A percentile compares a stretch with the other conserved stretches of the same genome.
phyloP scores from a whole-genome alignment of 2,888 invertebrate species.

The Lysandra bellargus region DNA sequence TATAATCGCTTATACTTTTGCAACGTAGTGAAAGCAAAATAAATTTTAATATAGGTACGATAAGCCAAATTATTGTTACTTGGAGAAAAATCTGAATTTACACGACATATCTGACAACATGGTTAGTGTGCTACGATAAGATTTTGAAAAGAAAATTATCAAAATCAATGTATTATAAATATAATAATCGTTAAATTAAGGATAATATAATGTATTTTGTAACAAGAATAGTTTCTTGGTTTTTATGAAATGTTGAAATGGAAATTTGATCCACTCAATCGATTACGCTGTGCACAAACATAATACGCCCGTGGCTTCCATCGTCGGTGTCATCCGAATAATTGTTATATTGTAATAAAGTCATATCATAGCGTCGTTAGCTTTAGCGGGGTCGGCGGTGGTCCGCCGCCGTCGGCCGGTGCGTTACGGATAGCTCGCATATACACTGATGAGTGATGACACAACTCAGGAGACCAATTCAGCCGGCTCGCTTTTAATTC shows the following conservation, averaged over 20 bases:
- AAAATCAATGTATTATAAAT: constrained; percentile 78
- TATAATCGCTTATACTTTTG: constrained; percentile 57
- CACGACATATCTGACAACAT: constrained; percentile 80
- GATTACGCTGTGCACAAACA: constrained; percentile 76
- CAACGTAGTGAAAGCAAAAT: constrained; percentile 53
- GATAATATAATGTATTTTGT: constrained; percentile 77
- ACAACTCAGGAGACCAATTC: constrained; percentile 8
- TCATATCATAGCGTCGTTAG: constrained; percentile 53
- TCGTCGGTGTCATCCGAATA: constrained; percentile 60
- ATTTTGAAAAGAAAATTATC: constrained; percentile 70
- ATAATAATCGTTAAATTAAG: constrained; percentile 77
- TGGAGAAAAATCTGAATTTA: constrained; percentile 80
- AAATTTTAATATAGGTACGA: constrained; percentile 59
- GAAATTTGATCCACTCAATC: constrained; percentile 67
- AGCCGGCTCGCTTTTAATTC: constrained; percentile 9
- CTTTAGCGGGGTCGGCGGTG: constrained; percentile 52
- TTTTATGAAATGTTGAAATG: constrained; percentile 73
- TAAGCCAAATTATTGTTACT: constrained; percentile 77
- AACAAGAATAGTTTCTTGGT: constrained; percentile 75
- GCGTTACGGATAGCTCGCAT: constrained; percentile 36
- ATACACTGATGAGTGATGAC: constrained; percentile 6
- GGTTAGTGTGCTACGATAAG: constrained; percentile 81
- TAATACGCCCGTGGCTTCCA: constrained; percentile 57
- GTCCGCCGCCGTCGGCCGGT: constrained; percentile 42
- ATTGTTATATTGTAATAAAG: constrained; percentile 67